These are phyloP conservation scores for Zaprionus ghesquierei DNA, from an alignment of 1,140 invertebrate genomes.

Conservation along the genomic window DNA sequence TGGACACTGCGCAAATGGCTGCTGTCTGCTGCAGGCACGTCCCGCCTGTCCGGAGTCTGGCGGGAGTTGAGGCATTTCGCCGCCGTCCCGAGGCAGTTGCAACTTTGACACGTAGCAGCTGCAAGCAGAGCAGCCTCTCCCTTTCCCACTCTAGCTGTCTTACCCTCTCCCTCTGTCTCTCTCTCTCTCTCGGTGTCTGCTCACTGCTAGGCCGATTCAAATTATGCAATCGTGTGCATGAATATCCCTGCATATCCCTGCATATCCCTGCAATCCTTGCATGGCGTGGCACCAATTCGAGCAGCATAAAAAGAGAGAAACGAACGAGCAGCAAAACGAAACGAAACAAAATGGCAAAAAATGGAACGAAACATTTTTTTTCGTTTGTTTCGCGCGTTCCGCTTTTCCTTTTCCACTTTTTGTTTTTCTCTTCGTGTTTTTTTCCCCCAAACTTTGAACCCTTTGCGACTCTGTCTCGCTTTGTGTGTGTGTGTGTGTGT, in stretches of 20 bases:
- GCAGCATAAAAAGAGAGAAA: not conserved
- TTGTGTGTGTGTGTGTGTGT: constrained; percentile 9
- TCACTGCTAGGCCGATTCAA: constrained; percentile 25
- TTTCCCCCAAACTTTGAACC: constrained; percentile 60
- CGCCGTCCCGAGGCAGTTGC: constrained; percentile 6
- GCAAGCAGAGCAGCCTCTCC: not conserved
- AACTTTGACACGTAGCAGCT: constrained; percentile 38
- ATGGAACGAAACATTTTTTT: constrained; percentile 56
- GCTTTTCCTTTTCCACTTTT: constrained; percentile 40
- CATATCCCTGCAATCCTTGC: constrained; percentile 19
- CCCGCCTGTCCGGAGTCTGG: not conserved
- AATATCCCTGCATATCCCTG: constrained; percentile 34
- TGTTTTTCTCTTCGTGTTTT: not conserved
- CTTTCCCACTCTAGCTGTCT: not conserved
- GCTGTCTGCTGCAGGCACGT: constrained; percentile 28
- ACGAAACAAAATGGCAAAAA: constrained; percentile 31
- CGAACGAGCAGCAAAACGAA: constrained; percentile 13
- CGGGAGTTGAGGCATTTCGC: not conserved
- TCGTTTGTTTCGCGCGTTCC: constrained; percentile 1
- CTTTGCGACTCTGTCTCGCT: constrained; percentile 32
- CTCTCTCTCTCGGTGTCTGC: not conserved
- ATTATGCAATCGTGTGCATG: constrained; percentile 60
- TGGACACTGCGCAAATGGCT: not conserved
- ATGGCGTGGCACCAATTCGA: constrained; percentile 61
- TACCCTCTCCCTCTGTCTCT: not conserved